phyloP scores from a whole-genome alignment of 1,140 invertebrate species.

The Formica exsecta region DNA sequence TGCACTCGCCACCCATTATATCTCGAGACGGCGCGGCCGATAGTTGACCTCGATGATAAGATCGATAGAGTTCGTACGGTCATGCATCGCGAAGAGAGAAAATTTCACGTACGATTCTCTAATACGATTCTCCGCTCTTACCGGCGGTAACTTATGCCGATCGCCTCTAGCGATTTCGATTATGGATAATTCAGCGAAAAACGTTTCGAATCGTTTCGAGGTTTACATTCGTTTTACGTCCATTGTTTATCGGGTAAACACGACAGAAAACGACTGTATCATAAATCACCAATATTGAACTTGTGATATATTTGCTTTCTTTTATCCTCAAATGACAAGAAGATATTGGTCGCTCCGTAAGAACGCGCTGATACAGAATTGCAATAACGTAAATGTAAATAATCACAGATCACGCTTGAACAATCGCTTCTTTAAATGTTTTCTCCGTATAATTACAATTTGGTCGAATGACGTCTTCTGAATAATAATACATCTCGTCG shows the following conservation, averaged over 20 bases:
- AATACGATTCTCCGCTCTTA: too few species aligned
- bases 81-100: not conserved
- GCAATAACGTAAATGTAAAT: not conserved
- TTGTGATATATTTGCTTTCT: not conserved
- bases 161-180: not conserved
- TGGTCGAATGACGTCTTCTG: constrained; percentile 32
- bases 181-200: not conserved
- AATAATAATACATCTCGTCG: constrained; percentile 52
- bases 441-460: constrained; percentile 11
- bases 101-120: not conserved
- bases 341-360: not conserved
- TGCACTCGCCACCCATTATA: constrained; percentile 33
- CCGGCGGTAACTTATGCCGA: not conserved
- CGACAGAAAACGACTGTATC: not conserved
- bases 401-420: not conserved
- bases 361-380: not conserved
- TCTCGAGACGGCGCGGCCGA: constrained; percentile 41
- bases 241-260: not conserved
- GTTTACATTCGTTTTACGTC: not conserved
- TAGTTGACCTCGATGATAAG: constrained; percentile 31
- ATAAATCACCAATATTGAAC: not conserved
- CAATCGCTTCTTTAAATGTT: not conserved
- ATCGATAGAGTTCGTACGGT: constrained; percentile 31
- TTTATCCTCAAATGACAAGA: not conserved
- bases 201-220: not conserved